These are phyloP conservation scores for Scomber japonicus DNA, from an alignment of 2,113 vertebrate genomes.

Conservation along the genomic window DNA sequence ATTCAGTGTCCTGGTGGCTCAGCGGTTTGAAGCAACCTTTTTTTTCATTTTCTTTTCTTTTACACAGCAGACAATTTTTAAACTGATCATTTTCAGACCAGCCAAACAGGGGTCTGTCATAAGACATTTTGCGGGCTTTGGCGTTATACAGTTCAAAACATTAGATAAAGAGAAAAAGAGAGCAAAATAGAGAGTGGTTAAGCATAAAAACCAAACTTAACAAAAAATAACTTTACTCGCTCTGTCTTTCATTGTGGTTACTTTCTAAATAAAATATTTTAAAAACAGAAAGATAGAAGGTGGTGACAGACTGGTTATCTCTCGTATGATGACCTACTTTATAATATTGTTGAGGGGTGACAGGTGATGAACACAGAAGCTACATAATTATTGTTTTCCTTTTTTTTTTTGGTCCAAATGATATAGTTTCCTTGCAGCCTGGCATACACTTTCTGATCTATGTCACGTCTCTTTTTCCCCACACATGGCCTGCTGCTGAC, in stretches of 20 bases:
- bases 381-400: too few relatives aligned
- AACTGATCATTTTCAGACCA: background rate
- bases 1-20: constrained; percentile 1
- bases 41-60: too few relatives aligned
- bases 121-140: background rate
- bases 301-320: background rate
- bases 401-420: too few relatives aligned
- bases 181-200: too few relatives aligned
- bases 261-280: background rate
- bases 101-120: background rate
- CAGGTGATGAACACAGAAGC: background rate
- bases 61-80: constrained; percentile 1
- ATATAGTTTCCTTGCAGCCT: too few relatives aligned
- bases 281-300: background rate
- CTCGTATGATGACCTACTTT: background rate
- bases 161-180: background rate
- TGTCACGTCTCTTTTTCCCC: constrained; percentile 3
- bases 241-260: background rate
- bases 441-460: background rate
- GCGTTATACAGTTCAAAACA: background rate
- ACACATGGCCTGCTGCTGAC: background rate
- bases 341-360: background rate
- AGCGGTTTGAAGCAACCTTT: constrained; percentile 3
- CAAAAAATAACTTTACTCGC: background rate
- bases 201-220: too few relatives aligned